A percentile compares a stretch with the other conserved stretches of the same genome.
phyloP scores from a whole-genome alignment of 2,113 vertebrate species.

The Calyptommatus sinebrachiatus region DNA sequence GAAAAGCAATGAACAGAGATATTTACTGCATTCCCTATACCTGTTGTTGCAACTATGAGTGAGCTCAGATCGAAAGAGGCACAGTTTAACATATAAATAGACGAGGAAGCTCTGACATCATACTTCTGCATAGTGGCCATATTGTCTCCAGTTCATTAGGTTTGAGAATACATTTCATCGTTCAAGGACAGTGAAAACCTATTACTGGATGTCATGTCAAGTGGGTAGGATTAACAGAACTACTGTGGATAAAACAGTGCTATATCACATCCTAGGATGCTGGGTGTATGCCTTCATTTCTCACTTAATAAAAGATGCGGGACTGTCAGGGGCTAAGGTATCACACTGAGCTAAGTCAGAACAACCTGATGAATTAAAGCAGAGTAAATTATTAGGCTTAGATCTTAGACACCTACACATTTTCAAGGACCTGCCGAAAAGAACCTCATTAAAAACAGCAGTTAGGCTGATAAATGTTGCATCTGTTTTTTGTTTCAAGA shows the following conservation, averaged over 20 bases:
- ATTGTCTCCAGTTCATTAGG: neutral
- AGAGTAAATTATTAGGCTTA: slow-evolving; percentile 5
- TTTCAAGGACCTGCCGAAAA: slow-evolving; percentile 4
- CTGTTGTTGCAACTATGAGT: rapidly evolving
- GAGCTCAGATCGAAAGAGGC: rapidly evolving
- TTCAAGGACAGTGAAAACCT: neutral
- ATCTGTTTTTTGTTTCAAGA: slow-evolving; percentile 18
- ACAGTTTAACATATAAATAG: neutral
- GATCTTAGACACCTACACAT: slow-evolving; percentile 13
- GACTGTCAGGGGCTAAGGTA: slow-evolving; percentile 17
- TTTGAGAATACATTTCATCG: neutral
- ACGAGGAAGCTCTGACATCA: rapidly evolving
- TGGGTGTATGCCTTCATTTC: slow-evolving; percentile 5
- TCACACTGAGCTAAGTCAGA: slow-evolving; percentile 11
- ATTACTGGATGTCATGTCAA: slow-evolving; percentile 5
- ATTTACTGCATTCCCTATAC: neutral
- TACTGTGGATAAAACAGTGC: neutral
- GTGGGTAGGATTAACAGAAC: slow-evolving; percentile 7
- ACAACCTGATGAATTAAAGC: slow-evolving; percentile 10
- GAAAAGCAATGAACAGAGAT: neutral
- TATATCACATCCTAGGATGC: slow-evolving; percentile 4
- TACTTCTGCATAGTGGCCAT: neutral
- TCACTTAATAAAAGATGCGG: slow-evolving; percentile 12
- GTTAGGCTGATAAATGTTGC: slow-evolving; percentile 15
- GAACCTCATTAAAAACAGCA: slow-evolving; percentile 17